Base-by-base conservation (phyloP, 1,140 invertebrate genomes). In the Sitophilus oryzae region DNA sequence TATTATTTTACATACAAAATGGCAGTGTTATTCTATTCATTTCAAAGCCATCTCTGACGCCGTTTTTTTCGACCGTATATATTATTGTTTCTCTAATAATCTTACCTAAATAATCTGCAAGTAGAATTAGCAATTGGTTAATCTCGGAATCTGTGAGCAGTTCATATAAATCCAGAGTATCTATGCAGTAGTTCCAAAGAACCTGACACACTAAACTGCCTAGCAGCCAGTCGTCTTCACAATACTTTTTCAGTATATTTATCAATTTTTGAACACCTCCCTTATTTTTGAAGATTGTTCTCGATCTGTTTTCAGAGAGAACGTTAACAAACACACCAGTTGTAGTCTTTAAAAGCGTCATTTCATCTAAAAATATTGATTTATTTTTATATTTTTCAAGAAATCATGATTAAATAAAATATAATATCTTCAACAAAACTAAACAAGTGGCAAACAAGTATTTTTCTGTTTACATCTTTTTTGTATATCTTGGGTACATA, bases 161-260 rank as follows among this genome's bases (percentile, higher is more conserved):
- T 25, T 73, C 71, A 51, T 74, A 69, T 18, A 74, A 65, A 67
- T 76, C 73, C 38, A 69, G 66, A 2, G 69, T 73, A 37, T 84
- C 82, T 23, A 81, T 81, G 53, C 80, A 80, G 60, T 82, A 83
- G 71, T 88, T 88, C 84, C 85, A 87, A 14, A 88, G 63, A 5
- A 79, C 77, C 68, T 84, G 82, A 67, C 82, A 84, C 2, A 82
- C 75, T 51, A 83, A 70, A 54, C 74, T 77, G 5, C 76, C 79
- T 42, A 85, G 62, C 46, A 77, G 73, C 80, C 82, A 83, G 62
- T 83, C 81, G 38, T 74, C 72, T 48, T 76, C 75, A 3, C 77
- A 76, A 65, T 77, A 76, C 46, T 75, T 75, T 36, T 73, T 70
- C 23, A 84, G 60, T 9, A 82, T 73, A 16, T 72, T 68, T 15